phyloP scores from a whole-genome alignment of 2,113 vertebrate genomes.

The Amblyopsis rosae region DNA sequence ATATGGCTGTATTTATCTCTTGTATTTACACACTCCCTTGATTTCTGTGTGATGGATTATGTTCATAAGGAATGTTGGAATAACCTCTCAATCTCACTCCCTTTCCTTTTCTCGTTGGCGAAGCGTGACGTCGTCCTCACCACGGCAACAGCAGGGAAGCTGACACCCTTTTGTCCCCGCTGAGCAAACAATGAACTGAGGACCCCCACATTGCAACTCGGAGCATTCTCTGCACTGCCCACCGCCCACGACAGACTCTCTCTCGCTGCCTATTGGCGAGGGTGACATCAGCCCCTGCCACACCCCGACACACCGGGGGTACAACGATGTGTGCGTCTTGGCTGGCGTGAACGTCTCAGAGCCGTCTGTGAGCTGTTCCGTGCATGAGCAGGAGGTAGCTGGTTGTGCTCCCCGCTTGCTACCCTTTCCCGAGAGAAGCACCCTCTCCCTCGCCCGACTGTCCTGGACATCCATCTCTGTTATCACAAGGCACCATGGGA shows the following conservation, averaged over 20 bases:
- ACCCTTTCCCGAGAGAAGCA: slow-evolving; percentile 32
- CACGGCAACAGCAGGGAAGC: slow-evolving; percentile 45
- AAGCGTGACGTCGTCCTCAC: slow-evolving; percentile 36
- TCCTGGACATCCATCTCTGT: slow-evolving; percentile 43
- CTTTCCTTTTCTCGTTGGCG: slow-evolving; percentile 47
- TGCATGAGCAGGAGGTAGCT: slow-evolving; percentile 31
- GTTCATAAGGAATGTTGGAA: slow-evolving; percentile 2
- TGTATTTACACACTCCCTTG: not conserved
- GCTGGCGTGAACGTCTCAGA: slow-evolving; percentile 56
- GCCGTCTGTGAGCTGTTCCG: slow-evolving; percentile 52
- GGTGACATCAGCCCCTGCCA: slow-evolving; percentile 7
- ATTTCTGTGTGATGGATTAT: not conserved
- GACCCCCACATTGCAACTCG: slow-evolving; percentile 18
- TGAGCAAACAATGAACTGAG: slow-evolving; percentile 60
- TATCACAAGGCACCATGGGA: slow-evolving; percentile 84
- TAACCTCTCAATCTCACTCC: slow-evolving; percentile 16
- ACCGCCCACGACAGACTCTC: slow-evolving; percentile 4
- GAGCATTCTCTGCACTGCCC: slow-evolving; percentile 25
- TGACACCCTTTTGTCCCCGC: slow-evolving; percentile 28
- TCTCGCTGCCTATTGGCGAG: slow-evolving; percentile 1
- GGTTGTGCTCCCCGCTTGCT: slow-evolving; percentile 28
- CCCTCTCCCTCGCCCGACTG: slow-evolving; percentile 48
- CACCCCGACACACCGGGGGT: slow-evolving; percentile 44
- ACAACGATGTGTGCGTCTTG: slow-evolving; percentile 38
- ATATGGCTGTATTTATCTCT: not conserved